Evolutionary conservation across 2,113 vertebrate genomes (phyloP).

Genomic region (Semnornis frantzii): DNA sequence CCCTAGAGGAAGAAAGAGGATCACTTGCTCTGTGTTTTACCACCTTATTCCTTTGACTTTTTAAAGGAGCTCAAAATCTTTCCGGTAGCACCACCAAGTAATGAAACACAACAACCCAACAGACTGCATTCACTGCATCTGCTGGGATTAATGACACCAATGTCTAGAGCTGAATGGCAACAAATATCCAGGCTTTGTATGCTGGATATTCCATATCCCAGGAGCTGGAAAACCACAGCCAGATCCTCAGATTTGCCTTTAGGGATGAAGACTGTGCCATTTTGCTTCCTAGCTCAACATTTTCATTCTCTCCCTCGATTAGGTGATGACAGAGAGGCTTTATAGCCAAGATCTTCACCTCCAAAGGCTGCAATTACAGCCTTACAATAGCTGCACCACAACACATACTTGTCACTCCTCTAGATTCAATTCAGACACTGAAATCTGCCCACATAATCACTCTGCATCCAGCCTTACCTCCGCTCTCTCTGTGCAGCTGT

Average conservation of each 20-base stretch:
- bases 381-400: neutral
- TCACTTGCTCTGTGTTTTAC: neutral
- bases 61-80: neutral
- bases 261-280: neutral
- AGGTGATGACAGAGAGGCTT: neutral
- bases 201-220: neutral
- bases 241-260: neutral
- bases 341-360: neutral
- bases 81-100: neutral
- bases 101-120: neutral
- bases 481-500: neutral
- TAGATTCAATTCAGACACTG: neutral
- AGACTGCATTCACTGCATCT: neutral
- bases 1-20: neutral
- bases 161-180: neutral
- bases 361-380: neutral
- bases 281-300: neutral
- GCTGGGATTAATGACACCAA: neutral
- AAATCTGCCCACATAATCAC: neutral
- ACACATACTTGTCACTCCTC: fast-evolving
- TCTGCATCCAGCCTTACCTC: neutral
- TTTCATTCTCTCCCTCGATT: neutral
- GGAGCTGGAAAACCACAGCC: neutral
- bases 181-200: neutral
- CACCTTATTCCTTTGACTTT: neutral